phyloP scores from a whole-genome alignment of 1,140 invertebrate genomes.

The Cotesia glomerata region DNA sequence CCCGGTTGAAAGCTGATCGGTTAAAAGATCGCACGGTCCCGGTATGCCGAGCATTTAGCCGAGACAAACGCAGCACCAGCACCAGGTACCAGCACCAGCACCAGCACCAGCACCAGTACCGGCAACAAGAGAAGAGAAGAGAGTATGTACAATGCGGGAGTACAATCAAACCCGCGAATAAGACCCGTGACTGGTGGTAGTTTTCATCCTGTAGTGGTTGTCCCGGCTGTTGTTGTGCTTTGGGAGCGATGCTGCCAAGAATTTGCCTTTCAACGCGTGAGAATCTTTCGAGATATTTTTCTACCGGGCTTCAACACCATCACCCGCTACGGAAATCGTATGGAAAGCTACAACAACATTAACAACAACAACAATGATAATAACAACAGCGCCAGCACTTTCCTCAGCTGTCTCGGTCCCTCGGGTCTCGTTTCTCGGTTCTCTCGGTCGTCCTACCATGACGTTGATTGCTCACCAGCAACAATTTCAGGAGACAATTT shows the following conservation, averaged over 20 bases:
- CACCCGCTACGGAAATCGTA: slow-evolving; percentile 20
- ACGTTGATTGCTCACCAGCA: slow-evolving; percentile 30
- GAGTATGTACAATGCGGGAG: slow-evolving; percentile 15
- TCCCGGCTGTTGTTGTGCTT: neutral
- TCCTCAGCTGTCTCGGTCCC: too few relatives aligned
- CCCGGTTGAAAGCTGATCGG: slow-evolving; percentile 24
- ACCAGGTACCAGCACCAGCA: too few relatives aligned
- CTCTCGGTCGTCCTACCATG: neutral
- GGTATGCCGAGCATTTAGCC: slow-evolving; percentile 33
- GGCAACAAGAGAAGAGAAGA: slow-evolving; percentile 1
- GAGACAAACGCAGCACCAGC: neutral
- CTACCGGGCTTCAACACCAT: slow-evolving; percentile 26
- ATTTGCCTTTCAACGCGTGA: slow-evolving; percentile 34
- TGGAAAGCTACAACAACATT: slow-evolving; percentile 12
- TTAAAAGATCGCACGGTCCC: slow-evolving; percentile 31
- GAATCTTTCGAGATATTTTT: slow-evolving; percentile 36
- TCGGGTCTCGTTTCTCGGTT: neutral
- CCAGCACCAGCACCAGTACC: too few relatives aligned
- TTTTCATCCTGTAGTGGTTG: neutral
- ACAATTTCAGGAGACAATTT: slow-evolving; percentile 33
- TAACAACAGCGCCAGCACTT: neutral
- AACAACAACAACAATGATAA: neutral
- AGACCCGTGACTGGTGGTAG: neutral
- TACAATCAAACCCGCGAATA: slow-evolving; percentile 24
- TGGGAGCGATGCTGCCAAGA: slow-evolving; percentile 14